A percentile compares a stretch with the other conserved stretches of the same genome.
These are phyloP conservation scores for Dendroctonus ponderosae DNA, from an alignment of 1,140 invertebrate species.

Conservation along the genomic window DNA sequence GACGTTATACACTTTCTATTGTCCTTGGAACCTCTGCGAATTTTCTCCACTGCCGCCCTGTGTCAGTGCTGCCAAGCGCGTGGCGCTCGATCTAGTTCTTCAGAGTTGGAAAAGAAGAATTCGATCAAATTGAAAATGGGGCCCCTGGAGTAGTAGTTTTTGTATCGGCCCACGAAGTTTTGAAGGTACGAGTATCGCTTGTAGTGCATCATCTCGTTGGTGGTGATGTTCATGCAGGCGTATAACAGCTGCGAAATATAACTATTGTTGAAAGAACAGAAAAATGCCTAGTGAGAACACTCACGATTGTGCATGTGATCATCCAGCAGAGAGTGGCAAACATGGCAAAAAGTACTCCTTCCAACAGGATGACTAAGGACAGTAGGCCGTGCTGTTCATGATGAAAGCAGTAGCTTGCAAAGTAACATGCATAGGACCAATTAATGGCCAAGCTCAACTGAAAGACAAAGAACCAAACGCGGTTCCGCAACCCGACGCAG, in stretches of 20 bases:
- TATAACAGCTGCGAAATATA: conserved; percentile 66
- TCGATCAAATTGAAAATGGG: conserved; percentile 83
- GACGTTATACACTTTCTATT: too few species aligned
- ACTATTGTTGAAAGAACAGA: neutral
- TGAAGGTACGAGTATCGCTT: conserved; percentile 85
- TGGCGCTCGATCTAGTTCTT: conserved; percentile 66
- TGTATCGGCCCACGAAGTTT: conserved; percentile 81
- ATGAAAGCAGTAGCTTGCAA: conserved; percentile 78
- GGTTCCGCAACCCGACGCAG: conserved; percentile 81
- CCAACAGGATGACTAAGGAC: conserved; percentile 50
- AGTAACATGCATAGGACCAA: conserved; percentile 83
- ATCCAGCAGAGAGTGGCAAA: conserved; percentile 62
- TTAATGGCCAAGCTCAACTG: conserved; percentile 83
- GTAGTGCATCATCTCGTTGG: conserved; percentile 92
- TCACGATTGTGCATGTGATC: conserved; percentile 83
- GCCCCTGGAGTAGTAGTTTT: conserved; percentile 86
- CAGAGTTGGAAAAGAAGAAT: conserved; percentile 81
- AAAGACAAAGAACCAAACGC: conserved; percentile 90
- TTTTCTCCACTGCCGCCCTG: too few species aligned
- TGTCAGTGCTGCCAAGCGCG: conserved; percentile 46
- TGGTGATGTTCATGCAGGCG: conserved; percentile 88
- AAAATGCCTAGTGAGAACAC: conserved; percentile 40
- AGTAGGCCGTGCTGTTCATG: too few species aligned
- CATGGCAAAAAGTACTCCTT: conserved; percentile 79
- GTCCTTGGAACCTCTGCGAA: too few species aligned